phyloP scores from a whole-genome alignment of 2,113 vertebrate species.

The Paramormyrops kingsleyae region DNA sequence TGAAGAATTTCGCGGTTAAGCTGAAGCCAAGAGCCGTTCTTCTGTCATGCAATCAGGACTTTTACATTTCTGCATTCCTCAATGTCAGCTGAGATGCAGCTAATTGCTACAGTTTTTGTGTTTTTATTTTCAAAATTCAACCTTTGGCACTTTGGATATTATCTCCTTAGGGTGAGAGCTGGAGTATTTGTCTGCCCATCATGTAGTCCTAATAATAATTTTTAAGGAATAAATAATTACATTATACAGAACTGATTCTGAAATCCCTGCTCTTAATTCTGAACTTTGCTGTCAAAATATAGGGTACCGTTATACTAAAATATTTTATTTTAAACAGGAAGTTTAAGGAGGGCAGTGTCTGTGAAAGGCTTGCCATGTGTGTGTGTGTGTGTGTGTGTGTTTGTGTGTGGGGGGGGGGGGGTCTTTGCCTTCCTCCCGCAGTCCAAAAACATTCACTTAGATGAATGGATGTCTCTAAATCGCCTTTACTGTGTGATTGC shows the following conservation, averaged over 20 bases:
- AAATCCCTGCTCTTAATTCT: not conserved
- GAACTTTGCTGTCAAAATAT: not conserved
- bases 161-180: not conserved
- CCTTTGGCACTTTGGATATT: not conserved
- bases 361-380: not conserved
- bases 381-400: not conserved
- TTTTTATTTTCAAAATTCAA: not conserved
- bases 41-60: not conserved
- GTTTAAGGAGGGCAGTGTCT: not conserved
- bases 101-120: not conserved
- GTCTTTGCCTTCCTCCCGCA: not conserved
- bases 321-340: not conserved
- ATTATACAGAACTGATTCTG: not conserved
- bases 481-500: not conserved
- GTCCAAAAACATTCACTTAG: not conserved
- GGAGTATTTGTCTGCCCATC: not conserved
- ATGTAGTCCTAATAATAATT: not conserved
- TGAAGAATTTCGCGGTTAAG: not conserved
- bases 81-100: not conserved
- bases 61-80: not conserved
- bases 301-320: not conserved
- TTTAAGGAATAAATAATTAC: not conserved
- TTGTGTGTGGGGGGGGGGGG: not conserved
- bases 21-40: not conserved
- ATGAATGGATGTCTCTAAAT: not conserved